Evolutionary conservation across 2,888 invertebrate species (phyloP).

Genomic region (Pinctada fucata): DNA sequence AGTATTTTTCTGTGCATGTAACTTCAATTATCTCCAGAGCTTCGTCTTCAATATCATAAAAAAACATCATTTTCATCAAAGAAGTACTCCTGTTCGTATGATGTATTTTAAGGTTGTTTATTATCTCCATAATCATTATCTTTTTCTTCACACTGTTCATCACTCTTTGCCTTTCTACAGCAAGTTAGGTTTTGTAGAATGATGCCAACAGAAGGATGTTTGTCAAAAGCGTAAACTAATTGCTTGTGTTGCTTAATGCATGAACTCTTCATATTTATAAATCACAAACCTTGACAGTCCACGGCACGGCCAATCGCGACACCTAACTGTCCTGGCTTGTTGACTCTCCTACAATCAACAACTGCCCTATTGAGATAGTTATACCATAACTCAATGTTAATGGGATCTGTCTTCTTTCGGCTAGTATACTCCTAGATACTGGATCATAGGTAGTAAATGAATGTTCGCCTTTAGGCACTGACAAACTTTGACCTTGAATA

Average conservation of each 20-base stretch:
- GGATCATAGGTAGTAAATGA: neutral
- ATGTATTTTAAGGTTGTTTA: no score
- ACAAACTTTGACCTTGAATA: neutral
- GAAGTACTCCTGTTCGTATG: no score
- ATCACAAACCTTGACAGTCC: neutral
- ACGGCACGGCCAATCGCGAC: neutral
- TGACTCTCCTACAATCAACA: neutral
- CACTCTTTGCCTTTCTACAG: neutral
- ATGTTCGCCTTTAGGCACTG: neutral
- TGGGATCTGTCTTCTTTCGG: constrained; percentile 1
- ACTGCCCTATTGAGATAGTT: neutral
- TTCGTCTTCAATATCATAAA: no score
- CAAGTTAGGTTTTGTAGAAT: neutral
- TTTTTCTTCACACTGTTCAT: no score
- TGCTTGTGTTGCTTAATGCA: neutral
- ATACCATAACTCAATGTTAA: neutral
- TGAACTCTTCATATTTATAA: neutral
- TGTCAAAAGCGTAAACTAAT: neutral
- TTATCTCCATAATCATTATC: no score
- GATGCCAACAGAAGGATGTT: neutral
- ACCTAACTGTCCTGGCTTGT: neutral
- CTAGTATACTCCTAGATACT: neutral
- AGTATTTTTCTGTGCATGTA: no score
- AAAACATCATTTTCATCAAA: no score
- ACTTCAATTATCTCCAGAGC: no score